A percentile compares a stretch with the other conserved stretches of the same genome.
Evolutionary conservation across 2,797 vertebrate species (phyloP).

Genomic region (Ara ararauna): DNA sequence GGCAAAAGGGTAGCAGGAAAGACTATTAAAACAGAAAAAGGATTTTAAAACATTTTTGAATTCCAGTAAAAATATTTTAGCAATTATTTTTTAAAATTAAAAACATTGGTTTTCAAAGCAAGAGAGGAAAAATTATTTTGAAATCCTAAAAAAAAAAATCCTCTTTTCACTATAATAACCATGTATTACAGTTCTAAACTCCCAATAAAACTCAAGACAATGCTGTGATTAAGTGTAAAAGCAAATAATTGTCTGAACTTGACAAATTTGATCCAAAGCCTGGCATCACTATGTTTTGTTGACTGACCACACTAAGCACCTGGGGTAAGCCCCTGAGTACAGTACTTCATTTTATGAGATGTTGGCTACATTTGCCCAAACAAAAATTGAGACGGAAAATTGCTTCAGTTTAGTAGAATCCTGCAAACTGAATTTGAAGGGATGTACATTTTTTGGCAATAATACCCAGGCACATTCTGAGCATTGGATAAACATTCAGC

Average conservation of each 20-base stretch:
- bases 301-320: neutral
- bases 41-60: neutral
- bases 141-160: neutral
- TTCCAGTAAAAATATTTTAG: neutral
- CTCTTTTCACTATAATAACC: neutral
- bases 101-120: neutral
- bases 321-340: neutral
- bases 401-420: neutral
- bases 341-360: neutral
- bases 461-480: neutral
- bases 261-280: neutral
- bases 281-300: neutral
- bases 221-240: neutral
- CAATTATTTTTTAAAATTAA: neutral
- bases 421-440: neutral
- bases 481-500: neutral
- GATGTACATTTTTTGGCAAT: neutral
- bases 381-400: neutral
- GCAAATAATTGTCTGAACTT: neutral
- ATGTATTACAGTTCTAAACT: neutral
- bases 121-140: neutral
- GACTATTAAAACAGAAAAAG: neutral
- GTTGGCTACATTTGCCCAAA: neutral
- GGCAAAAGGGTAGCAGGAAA: neutral
- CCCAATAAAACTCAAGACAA: neutral